Evolutionary conservation across 1,140 invertebrate species (phyloP).

Genomic region (Cherax destructor): DNA sequence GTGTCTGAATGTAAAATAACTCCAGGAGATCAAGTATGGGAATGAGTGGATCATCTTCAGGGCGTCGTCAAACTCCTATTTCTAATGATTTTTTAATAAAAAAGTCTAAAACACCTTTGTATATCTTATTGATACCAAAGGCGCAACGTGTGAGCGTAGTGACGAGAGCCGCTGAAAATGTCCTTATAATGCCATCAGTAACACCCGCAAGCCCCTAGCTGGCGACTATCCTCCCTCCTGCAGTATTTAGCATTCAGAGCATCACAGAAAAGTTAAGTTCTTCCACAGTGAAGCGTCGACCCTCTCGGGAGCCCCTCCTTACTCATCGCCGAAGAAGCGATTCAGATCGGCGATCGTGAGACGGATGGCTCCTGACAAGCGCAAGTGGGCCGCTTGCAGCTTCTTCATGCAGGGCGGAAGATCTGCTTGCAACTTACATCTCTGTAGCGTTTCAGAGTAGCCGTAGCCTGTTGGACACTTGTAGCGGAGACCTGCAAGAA

Average conservation of each 20-base stretch:
- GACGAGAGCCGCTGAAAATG: no score
- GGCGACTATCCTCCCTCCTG: background rate
- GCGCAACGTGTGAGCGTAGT: no score
- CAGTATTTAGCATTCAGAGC: background rate
- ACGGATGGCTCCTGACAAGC: conserved; percentile 39
- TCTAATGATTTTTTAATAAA: background rate
- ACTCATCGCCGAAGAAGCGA: conserved; percentile 63
- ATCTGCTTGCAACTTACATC: conserved; percentile 81
- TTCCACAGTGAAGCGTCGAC: background rate
- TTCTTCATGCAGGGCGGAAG: conserved; percentile 79
- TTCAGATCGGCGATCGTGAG: conserved; percentile 48
- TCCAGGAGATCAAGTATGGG: background rate
- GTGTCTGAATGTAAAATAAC: background rate
- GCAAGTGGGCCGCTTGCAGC: conserved; percentile 39
- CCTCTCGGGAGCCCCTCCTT: background rate
- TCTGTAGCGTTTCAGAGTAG: conserved; percentile 85
- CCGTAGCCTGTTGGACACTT: conserved; percentile 85
- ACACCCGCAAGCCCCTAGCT: background rate
- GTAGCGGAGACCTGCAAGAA: conserved; percentile 79
- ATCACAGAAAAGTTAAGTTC: background rate
- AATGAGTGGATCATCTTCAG: background rate
- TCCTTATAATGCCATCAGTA: background rate
- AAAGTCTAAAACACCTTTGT: background rate
- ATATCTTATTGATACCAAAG: background rate
- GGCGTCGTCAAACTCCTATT: background rate